Evolutionary conservation across 1,140 invertebrate genomes (phyloP).

Genomic region (Caerostris darwini): DNA sequence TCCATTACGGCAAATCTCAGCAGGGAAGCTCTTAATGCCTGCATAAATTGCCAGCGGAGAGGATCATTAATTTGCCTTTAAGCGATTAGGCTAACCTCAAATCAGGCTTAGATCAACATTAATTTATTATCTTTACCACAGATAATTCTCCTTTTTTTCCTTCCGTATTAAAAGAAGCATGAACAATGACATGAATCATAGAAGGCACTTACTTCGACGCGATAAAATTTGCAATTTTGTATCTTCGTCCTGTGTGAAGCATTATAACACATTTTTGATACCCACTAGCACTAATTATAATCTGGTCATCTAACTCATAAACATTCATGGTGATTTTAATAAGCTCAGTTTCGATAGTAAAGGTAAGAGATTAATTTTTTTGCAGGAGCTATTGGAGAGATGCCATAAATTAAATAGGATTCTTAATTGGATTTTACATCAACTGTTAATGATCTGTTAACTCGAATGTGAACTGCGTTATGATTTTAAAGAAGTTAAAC

Average conservation of each 20-base stretch:
- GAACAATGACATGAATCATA: constrained; percentile 4
- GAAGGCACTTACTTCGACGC: not conserved
- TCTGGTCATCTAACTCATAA: not conserved
- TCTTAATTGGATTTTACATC: too few relatives aligned
- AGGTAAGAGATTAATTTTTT: not conserved
- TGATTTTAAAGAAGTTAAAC: too few relatives aligned
- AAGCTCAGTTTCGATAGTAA: not conserved
- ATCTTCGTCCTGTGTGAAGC: not conserved
- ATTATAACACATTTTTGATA: not conserved
- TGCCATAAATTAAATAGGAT: too few relatives aligned
- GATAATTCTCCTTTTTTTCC: not conserved
- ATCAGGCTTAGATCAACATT: constrained; percentile 6
- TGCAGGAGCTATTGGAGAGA: not conserved
- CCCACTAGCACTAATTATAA: not conserved
- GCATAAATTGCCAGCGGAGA: not conserved
- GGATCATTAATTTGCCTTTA: constrained; percentile 24
- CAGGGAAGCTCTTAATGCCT: not conserved
- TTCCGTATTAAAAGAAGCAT: not conserved
- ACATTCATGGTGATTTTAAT: not conserved
- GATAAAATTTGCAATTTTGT: not conserved
- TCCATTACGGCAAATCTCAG: not conserved
- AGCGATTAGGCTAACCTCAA: not conserved
- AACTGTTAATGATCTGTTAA: too few relatives aligned
- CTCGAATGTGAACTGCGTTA: too few relatives aligned
- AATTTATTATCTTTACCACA: not conserved